Evolutionary conservation across 37 sponge, comb jelly and placozoan species (phyloP), one percentile per base, ranked within the genome.

Genomic region (Beroe ovata): DNA sequence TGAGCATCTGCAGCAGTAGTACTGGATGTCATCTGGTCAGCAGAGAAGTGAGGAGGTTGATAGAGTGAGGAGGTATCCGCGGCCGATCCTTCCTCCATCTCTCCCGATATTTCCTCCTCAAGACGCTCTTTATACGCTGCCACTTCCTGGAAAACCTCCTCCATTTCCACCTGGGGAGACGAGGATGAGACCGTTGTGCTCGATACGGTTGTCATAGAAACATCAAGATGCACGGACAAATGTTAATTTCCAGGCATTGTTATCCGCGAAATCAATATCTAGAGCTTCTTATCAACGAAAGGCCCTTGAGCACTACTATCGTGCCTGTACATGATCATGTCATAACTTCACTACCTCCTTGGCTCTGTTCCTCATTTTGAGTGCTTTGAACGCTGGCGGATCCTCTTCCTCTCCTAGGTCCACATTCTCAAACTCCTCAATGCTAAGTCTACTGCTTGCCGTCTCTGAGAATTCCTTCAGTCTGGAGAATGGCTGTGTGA

Each of bases 321-420:
- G n/a, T n/a, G n/a, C n/a, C n/a, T n/a, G n/a, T n/a, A n/a, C n/a
- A n/a, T n/a, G n/a, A n/a, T n/a, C n/a, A n/a, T n/a, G n/a, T n/a
- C n/a, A n/a, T n/a, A n/a, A n/a, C n/a, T n/a, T n/a, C n/a, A n/a
- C n/a, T n/a, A 77, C 84, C 84, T 77, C 84, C 41, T 40, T 77
- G 28, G 42, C 4, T 77, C 41, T 77, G 54, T 77, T 39, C 28
- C 38, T 77, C 23, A 39, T 38, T 77, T 77, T 77, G 54, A 77
- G 84, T n/a, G 54, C 54, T 42, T 77, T 77, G 89, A 92, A 99
- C 60, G 96, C 93, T 0, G 99, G 99, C 1, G 99, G 99, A 69
- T 99, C 99, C 54, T 96, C 93, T 63, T 99, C 99, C 39, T 96
- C 92, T 23, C 94, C 95, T 90, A 99, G 90, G 60, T 99, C 96